Base-by-base conservation (phyloP, 2,113 vertebrate species). In the Neodontobutis hainanensis region DNA sequence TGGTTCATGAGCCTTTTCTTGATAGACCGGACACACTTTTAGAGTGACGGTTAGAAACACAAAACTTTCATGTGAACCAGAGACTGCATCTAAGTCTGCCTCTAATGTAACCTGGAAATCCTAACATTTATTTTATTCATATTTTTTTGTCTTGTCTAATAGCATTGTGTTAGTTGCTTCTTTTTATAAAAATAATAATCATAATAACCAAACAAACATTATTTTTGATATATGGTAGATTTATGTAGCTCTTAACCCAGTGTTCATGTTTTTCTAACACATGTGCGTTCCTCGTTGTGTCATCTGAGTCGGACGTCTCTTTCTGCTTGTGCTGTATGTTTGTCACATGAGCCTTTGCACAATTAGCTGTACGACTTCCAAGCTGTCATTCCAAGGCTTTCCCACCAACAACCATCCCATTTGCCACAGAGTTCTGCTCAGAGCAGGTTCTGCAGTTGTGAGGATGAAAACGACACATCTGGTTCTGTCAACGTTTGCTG, bases 241-340 rank as follows among this genome's bases (percentile, higher is more conserved):
- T n/a, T n/a, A n/a, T n/a, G n/a, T n/a, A n/a, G n/a, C n/a, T n/a
- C 12, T 14, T 14, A 55, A 9, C 6, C 50, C 50, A 34, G 38
- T 56, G 70, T 73, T 77, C 64, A 19, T 78, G 76, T 80, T 82
- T 83, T 67, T 68, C 73, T 11, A 46, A 32, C 52, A 55, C 15
- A 36, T 55, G 52, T 1, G 11, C 52, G n/a, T 38, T 34, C 14
- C 5, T 12, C 36, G 32, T 40, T 40, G 38, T 15, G 32, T 35
- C 52, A 36, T 50, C 49, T 9, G 4, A 3, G 35, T 15, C 12
- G 12, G 3, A 32, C 52, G 2, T 15, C 12, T n/a, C 14, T n/a
- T 0, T 15, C n/a, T 38, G 52, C 50, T 44, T 15, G 45, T 61
- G 35, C 16, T 11, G 50, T 48, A 49, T 49, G 8, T 36, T 15